Base-by-base conservation (phyloP, 2,797 vertebrate genomes). In the Cottoperca gobio region DNA sequence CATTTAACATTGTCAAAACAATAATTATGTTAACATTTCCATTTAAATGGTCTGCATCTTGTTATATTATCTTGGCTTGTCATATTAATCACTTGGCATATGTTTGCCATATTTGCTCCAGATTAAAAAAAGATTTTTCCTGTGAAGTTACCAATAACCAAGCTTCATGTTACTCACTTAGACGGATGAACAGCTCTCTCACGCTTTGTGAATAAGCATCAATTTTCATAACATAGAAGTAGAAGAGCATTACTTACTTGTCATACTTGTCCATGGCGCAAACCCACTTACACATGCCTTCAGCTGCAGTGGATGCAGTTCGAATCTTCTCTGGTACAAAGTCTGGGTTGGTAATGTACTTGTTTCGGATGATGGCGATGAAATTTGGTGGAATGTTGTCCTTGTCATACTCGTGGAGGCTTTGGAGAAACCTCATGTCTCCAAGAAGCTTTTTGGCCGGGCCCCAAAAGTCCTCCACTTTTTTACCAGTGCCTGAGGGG, bases 231-330 rank as follows among this genome's bases (percentile, higher is more conserved):
- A 73, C 16, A 70, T n/a, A 28, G 7, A 53, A 37, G 19, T 5
- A 64, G 33, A 54, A 66, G 37, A 52, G 49, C 5, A 55, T 70
- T 24, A 92, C 94, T 96, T 90, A 96, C 95, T 85, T 96, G 76
- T 96, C 96, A 1, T 98, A 97, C 23, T 96, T 96, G 31, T 97
- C 96, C 95, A 97, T 96, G 65, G 96, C 95, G 81, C 95, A 96
- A 43, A 97, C 96, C 96, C 96, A 97, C 84, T 97, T 97, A 88
- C 97, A 99, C 54, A 99, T 88, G 2, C 97, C 97, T 72, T 98
- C 97, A 0, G 97, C 97, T 40, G 97, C 97, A 0, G 94, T 95
- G 43, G 97, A 98, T 37, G 96, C 97, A 8, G 96, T 96, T 57
- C 96, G 94, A 71, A 99, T 92, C 91, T 98, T 99, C 77, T 97